Percentiles rank a stretch among this genome's conserved stretches.
Conservation (phyloP, 2,113 vertebrate genomes). For the Bambusicola thoracicus region DNA sequence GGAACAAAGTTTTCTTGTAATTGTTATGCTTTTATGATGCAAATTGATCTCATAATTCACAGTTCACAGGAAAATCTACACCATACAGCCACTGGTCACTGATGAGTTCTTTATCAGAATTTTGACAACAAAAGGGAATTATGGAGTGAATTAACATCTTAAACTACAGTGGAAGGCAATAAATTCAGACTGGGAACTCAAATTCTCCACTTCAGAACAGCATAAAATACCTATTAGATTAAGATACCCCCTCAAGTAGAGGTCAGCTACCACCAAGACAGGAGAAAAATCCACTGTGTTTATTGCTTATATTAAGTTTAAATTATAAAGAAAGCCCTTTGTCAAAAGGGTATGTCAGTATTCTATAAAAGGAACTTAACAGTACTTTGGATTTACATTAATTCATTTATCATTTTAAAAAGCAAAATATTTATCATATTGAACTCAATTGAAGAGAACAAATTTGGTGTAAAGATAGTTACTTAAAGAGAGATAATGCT, state of each 20-base stretch:
- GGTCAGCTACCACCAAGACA: not conserved
- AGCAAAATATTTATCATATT: conserved; percentile 36
- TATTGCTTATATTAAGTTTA: not conserved
- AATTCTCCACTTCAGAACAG: not conserved
- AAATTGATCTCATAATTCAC: not conserved
- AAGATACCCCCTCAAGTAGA: not conserved
- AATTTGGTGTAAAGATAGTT: conserved; percentile 15
- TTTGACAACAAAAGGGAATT: not conserved
- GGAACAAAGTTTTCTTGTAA: not conserved
- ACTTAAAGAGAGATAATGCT: conserved; percentile 57
- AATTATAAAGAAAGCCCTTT: not conserved
- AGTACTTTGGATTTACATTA: not conserved
- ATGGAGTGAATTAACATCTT: not conserved
- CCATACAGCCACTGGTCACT: not conserved
- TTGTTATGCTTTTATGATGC: not conserved
- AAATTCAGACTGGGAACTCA: not conserved
- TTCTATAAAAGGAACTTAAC: not conserved
- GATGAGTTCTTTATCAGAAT: not conserved
- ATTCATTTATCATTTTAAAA: conserved; percentile 18
- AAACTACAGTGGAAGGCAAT: not conserved
- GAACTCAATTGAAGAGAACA: conserved; percentile 32
- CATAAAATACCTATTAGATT: not conserved
- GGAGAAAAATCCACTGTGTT: not conserved
- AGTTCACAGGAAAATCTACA: not conserved
- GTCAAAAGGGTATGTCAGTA: not conserved